Base-by-base conservation (phyloP, 2,888 invertebrate genomes). In the Agriopis aurantiaria region DNA sequence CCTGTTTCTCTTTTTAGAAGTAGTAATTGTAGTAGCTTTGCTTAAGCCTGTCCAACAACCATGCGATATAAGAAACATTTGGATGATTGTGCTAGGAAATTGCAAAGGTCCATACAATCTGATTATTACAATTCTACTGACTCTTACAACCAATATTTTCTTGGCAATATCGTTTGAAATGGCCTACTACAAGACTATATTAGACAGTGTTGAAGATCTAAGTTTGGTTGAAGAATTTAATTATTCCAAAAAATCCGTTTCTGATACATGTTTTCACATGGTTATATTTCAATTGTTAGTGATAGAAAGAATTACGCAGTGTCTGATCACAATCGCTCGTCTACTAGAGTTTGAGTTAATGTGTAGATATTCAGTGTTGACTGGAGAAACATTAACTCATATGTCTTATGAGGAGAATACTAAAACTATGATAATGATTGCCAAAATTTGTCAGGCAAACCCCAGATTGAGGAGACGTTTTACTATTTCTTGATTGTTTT, bases 341-440 rank as follows among this genome's bases (percentile, higher is more conserved):
- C 72, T 91, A 49, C 68, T 92, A 2, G 92, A 92, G 66, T 92
- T 88, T 73, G 91, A 92, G 71, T 56, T 90, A 0, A 91, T 90
- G 91, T 92, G 91, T 68, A 78, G 91, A 70, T 79, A 90, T 76
- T 85, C 91, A 0, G 85, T 92, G 72, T 73, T 91, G 53, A 80
- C 77, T 0, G 84, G 69, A 76, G 86, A 87, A 58, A 17, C 56
- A 10, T 0, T 57, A 17, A 48, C 46, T 46, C 12, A n/a, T 3
- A 1, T 40, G n/a, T 10, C 49, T 51, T 9, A 9, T 53, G 52
- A 43, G 12, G 14, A 17, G 10, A 23, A 1, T 11, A 41, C 7
- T 48, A 55, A 56, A 12, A 48, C 40, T 48, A 17, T 56, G 9
- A 14, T 56, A 9, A 56, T 48, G 64, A 41, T 41, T 41, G 10